Evolutionary conservation across 2,888 invertebrate species (phyloP).

Genomic region (Electrophaes corylata): DNA sequence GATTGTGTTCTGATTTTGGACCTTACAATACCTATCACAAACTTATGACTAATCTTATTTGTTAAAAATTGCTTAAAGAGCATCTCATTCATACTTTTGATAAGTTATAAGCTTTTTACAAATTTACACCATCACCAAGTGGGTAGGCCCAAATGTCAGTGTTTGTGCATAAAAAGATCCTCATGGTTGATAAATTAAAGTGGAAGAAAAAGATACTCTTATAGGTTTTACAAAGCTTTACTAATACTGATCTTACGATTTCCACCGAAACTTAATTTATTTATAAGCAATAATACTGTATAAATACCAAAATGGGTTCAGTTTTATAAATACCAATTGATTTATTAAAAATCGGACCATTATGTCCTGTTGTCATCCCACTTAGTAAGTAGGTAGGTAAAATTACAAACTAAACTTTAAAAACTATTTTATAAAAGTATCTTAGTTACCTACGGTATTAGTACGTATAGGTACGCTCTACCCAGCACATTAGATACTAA

Average conservation of each 20-base stretch:
- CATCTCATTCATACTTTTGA: slow-evolving; percentile 55
- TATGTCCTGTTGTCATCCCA: too few species aligned
- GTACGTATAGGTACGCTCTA: too few species aligned
- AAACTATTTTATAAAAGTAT: too few species aligned
- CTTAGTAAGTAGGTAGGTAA: too few species aligned
- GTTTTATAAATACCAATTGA: too few species aligned
- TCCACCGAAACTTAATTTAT: background rate
- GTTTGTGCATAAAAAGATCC: slow-evolving; percentile 14
- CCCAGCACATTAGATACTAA: background rate
- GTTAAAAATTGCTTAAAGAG: slow-evolving; percentile 50
- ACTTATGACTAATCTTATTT: slow-evolving; percentile 41
- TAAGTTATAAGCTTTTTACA: slow-evolving; percentile 30
- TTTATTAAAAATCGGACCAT: too few species aligned
- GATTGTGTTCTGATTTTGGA: slow-evolving; percentile 65
- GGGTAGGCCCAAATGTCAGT: background rate
- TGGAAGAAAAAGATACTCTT: slow-evolving; percentile 69
- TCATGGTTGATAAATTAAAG: slow-evolving; percentile 11
- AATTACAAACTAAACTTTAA: too few species aligned
- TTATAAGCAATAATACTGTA: too few species aligned
- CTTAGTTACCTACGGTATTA: too few species aligned
- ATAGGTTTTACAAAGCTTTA: slow-evolving; percentile 40
- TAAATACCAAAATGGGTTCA: too few species aligned
- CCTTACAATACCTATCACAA: slow-evolving; percentile 47
- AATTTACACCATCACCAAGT: slow-evolving; percentile 42
- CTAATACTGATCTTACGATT: slow-evolving; percentile 52